Evolutionary conservation across 2,888 invertebrate genomes (phyloP), one percentile per base, ranked within the genome.

Genomic region (Brenthis ino): DNA sequence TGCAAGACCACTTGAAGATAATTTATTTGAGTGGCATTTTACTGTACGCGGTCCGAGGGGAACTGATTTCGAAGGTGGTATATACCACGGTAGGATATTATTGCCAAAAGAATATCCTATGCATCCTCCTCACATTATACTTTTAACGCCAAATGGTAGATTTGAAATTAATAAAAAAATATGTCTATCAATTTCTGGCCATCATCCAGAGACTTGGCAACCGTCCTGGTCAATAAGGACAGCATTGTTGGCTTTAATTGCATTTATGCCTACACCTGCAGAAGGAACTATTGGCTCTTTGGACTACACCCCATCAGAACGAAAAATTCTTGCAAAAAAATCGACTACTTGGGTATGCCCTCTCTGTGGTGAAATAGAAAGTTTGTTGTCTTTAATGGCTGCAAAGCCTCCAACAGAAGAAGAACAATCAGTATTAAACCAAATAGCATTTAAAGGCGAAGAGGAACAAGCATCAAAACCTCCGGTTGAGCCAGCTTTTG

Each of bases 171-270:
- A 97, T 85, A 98, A 97, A 86, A 99, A 99, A 89, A 98, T 99
- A 79, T 99, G 99, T 85, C 91, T 99, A 75, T 98, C 98, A 73
- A 99, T 99, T 79, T 98, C 98, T 71, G 98, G 98, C 6, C 96
- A 98, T 88, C 99, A 99, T 86, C 99, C 98, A n/a, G 99, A 99
- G 87, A 97, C 98, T 51, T 99, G 99, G 99, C 97, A 98, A 82
- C 99, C 99, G 37, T 98, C 98, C 3, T 99, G 99, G 99, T 98
- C 98, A 47, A 98, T 99, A 75, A 94, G 98, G 72, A 99, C 98
- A 65, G 98, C 98, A 13, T 90, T 99, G 69, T 88, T 99, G 74
- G 98, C 98, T 16, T 93, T 99, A 69, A 98, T 98, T 79, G 97
- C 98, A 2, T 99, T 99, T 83, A 98, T 99, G 97, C 98, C 98